Percentiles rank a stretch among this genome's conserved stretches.
phyloP scores from a whole-genome alignment of 2,888 invertebrate genomes.

The Plagiodera versicolora region DNA sequence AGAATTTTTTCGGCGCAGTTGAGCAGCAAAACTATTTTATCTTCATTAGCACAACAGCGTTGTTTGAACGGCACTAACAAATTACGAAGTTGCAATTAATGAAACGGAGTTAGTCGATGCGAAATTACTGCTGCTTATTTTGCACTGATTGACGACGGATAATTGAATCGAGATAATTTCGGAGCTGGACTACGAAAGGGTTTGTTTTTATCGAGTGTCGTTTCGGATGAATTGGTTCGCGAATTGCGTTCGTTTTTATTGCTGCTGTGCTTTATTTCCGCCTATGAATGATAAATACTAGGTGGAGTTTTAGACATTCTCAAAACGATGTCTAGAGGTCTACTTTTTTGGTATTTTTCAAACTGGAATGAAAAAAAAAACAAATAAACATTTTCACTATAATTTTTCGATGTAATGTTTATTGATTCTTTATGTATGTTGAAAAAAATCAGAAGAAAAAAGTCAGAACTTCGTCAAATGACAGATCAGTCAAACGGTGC shows the following conservation, averaged over 20 bases:
- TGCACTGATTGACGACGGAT: constrained; percentile 21
- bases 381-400: too few relatives aligned
- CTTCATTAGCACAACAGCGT: constrained; percentile 25
- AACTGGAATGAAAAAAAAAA: too few relatives aligned
- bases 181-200: neutral
- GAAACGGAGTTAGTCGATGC: constrained; percentile 23
- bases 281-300: neutral
- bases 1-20: constrained; percentile 20
- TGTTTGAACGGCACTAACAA: constrained; percentile 21
- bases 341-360: too few relatives aligned
- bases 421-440: too few relatives aligned
- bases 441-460: too few relatives aligned
- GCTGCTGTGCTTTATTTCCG: neutral
- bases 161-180: constrained; percentile 23
- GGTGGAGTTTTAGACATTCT: too few relatives aligned
- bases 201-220: constrained; percentile 4
- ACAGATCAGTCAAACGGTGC: too few relatives aligned
- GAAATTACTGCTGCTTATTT: constrained; percentile 26
- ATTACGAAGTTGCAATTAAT: constrained; percentile 28
- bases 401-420: too few relatives aligned
- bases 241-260: neutral
- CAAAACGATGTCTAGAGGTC: too few relatives aligned
- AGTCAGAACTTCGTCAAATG: too few relatives aligned
- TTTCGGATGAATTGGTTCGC: neutral
- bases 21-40: constrained; percentile 28